Conservation (phyloP, 2,113 vertebrate species). For the Tragelaphus strepsiceros region DNA sequence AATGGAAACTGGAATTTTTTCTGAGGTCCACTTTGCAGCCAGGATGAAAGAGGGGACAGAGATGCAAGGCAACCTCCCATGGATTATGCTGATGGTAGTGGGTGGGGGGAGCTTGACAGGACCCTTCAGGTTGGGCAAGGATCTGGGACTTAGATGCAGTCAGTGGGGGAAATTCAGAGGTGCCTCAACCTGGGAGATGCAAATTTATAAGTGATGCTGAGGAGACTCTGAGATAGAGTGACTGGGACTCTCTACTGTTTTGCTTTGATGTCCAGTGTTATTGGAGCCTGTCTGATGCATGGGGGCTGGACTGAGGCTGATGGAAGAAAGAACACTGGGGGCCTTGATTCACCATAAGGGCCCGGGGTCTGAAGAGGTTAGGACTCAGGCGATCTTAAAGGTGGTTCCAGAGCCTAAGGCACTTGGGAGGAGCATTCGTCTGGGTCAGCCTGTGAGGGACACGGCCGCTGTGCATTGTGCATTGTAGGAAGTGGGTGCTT, state of each 20-base stretch:
- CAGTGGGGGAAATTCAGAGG: neutral
- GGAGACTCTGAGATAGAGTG: neutral
- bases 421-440: neutral
- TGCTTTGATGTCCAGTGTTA: neutral
- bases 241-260: neutral
- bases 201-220: neutral
- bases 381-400: neutral
- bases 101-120: neutral
- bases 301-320: neutral
- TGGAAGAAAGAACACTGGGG: neutral
- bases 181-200: neutral
- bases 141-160: neutral
- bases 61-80: neutral
- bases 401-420: neutral
- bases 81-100: neutral
- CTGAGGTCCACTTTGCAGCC: neutral
- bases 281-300: neutral
- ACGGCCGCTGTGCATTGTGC: rapidly evolving
- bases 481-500: neutral
- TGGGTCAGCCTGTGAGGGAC: neutral
- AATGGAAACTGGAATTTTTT: neutral
- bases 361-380: neutral
- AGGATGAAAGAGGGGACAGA: neutral
- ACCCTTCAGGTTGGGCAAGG: neutral
- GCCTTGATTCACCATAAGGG: neutral